A percentile compares a stretch with the other conserved stretches of the same genome.
These are phyloP conservation scores for Balanococcus diminutus DNA, from an alignment of 2,888 invertebrate genomes.

Conservation along the genomic window DNA sequence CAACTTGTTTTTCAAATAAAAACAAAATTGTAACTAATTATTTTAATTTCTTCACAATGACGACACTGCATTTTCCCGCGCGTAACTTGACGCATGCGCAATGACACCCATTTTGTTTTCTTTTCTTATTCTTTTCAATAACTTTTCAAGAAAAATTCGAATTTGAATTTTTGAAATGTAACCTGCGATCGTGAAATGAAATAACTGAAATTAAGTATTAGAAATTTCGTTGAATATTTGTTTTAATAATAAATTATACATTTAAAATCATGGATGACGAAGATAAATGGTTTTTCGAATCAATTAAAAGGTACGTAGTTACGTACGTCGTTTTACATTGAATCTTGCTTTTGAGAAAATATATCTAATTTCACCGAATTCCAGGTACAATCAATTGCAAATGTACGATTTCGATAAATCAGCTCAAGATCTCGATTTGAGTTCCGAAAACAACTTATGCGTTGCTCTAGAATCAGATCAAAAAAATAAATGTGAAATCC, in stretches of 20 bases:
- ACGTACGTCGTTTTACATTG: background rate
- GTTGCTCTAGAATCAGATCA: slow-evolving; percentile 40
- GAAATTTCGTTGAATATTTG: background rate
- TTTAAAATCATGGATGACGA: slow-evolving; percentile 28
- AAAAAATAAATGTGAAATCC: slow-evolving; percentile 20
- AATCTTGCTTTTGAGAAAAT: background rate
- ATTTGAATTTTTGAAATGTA: no score
- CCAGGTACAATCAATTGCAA: slow-evolving; percentile 49
- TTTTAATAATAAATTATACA: background rate
- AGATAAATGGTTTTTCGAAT: slow-evolving; percentile 51
- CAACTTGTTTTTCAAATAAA: no score
- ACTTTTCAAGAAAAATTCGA: no score
- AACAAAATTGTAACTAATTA: no score
- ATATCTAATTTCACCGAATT: background rate
- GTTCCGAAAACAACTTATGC: slow-evolving; percentile 39
- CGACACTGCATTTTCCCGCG: background rate
- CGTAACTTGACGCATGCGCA: background rate
- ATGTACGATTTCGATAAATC: slow-evolving; percentile 47
- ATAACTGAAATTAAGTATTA: no score
- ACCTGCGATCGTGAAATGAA: no score
- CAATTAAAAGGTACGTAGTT: slow-evolving; percentile 49
- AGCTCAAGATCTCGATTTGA: slow-evolving; percentile 37
- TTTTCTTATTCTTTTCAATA: no score
- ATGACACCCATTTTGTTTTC: no score
- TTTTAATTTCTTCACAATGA: background rate